phyloP scores from a whole-genome alignment of 2,888 invertebrate genomes.

The Drosophila demipolita region DNA sequence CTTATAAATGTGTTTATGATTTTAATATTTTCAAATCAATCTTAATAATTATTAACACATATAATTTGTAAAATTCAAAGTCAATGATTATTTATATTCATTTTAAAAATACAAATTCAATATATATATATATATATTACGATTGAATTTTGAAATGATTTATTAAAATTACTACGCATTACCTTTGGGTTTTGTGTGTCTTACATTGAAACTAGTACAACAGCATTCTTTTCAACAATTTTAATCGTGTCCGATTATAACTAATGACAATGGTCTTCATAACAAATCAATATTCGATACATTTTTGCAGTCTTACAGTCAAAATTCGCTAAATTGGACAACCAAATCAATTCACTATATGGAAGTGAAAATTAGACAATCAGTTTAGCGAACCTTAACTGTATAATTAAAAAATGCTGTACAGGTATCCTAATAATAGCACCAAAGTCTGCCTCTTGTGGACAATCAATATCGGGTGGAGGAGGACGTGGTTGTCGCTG shows the following conservation, averaged over 20 bases:
- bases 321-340: background rate
- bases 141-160: background rate
- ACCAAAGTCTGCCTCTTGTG: background rate
- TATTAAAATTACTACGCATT: background rate
- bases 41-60: background rate
- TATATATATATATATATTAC: background rate
- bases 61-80: background rate
- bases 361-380: background rate
- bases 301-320: constrained; percentile 1
- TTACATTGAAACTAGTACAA: background rate
- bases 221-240: background rate
- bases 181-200: background rate
- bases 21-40: background rate
- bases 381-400: background rate
- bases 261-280: constrained; percentile 1
- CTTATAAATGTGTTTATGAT: background rate
- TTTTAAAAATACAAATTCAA: background rate
- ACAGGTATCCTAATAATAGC: constrained; percentile 7
- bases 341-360: background rate
- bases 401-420: background rate
- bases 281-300: background rate
- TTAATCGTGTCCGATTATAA: background rate
- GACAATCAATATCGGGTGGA: constrained; percentile 11
- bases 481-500: background rate
- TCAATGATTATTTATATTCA: background rate